Evolutionary conservation across 2,113 vertebrate genomes (phyloP), one percentile per base, ranked within the genome.

Genomic region (Cochlearius cochlearius): DNA sequence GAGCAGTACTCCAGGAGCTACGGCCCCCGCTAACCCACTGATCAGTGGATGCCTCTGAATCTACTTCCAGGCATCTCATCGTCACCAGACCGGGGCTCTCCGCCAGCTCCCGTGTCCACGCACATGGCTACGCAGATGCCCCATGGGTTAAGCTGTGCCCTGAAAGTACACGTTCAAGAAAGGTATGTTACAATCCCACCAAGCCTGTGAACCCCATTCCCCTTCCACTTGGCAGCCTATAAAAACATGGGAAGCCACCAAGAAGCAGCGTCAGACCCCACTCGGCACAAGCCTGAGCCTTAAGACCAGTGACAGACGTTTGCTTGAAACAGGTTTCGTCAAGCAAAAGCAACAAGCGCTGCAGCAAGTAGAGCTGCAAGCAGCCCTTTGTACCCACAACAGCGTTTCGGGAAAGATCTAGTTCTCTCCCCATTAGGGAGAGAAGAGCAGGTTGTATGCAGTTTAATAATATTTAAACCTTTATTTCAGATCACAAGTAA

Each of bases 401-500:
- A 38, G 3, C 1, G 0, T 11, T 55, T 38, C 17, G 55, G 53
- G 47, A 72, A 63, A 56, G 53, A 72, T n/a, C 22, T 13, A 58
- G 8, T 30, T 88, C 52, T 34, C 21, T 52, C 45, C 41, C 52
- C 80, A 58, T 38, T 27, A 75, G 88, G 29, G 73, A 62, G 26
- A 76, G 45, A 81, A 64, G 21, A 94, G 29, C 3, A 12, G n/a
- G 55, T 10, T 56, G 36, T 62, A 58, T 4, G 5, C 15, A 9
- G 80, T 94, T 96, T 95, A 73, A 64, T 34, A 69, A 88, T 25
- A 80, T 83, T 90, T 69, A 96, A 96, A 79, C 79, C 78, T 92
- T 92, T 79, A 59, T 90, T 96, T 95, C 78, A 90, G 75, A 90
- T 90, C 88, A 88, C 82, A 90, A 88, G 59, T 20, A 94, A 94